phyloP scores from a whole-genome alignment of 2,888 invertebrate genomes.

The Argynnis bischoffii region DNA sequence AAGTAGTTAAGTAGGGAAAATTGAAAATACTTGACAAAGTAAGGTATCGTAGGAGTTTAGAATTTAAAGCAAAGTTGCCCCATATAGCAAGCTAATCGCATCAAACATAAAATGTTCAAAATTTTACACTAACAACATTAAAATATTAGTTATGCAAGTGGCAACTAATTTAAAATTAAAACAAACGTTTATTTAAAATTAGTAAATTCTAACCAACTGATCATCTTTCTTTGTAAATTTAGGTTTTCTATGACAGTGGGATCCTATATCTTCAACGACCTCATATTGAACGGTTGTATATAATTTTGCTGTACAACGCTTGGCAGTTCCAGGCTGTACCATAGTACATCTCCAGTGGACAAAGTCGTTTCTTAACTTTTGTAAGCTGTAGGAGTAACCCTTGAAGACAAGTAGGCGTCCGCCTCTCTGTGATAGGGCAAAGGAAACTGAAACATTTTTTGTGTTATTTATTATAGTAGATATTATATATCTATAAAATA shows the following conservation, averaged over 20 bases:
- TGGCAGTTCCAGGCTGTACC: constrained; percentile 54
- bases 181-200: background rate
- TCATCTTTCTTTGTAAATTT: constrained; percentile 46
- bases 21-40: too few species aligned
- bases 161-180: too few species aligned
- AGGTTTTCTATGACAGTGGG: constrained; percentile 55
- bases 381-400: constrained; percentile 57
- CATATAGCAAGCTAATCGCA: too few species aligned
- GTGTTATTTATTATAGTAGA: background rate
- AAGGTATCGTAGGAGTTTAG: too few species aligned
- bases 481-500: background rate
- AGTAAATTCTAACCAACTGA: constrained; percentile 27
- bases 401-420: constrained; percentile 56
- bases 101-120: too few species aligned
- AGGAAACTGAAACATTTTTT: constrained; percentile 53
- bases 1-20: too few species aligned
- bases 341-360: constrained; percentile 63
- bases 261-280: constrained; percentile 47
- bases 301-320: constrained; percentile 57
- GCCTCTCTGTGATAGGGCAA: constrained; percentile 61
- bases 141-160: too few species aligned
- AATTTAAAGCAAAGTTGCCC: too few species aligned
- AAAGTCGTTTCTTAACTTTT: constrained; percentile 45
- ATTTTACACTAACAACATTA: too few species aligned
- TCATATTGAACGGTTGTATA: constrained; percentile 49